phyloP scores from a whole-genome alignment of 92 coral and sea anemone species.

The Epizoanthus illoricatus region DNA sequence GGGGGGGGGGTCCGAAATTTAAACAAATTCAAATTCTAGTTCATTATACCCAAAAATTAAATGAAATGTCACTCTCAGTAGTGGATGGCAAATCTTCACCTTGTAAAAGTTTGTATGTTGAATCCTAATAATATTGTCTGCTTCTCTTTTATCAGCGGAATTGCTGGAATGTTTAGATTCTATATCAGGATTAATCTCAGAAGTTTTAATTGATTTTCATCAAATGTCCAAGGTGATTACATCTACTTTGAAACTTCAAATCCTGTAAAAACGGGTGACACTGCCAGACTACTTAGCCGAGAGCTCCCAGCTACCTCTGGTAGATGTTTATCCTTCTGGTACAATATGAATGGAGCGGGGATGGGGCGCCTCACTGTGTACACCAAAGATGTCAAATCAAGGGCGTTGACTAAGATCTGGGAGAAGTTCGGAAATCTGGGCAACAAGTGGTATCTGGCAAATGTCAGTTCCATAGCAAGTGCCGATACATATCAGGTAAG shows the following conservation, averaged over 20 bases:
- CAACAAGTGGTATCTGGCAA: conserved; percentile 12
- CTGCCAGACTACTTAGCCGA: conserved; percentile 23
- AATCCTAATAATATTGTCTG: no score
- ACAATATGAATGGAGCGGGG: conserved; percentile 27
- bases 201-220: not conserved
- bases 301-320: conserved; percentile 16
- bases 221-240: conserved; percentile 3
- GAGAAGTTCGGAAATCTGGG: conserved; percentile 24
- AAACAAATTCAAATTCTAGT: no score
- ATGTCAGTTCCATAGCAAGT: conserved; percentile 9
- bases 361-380: conserved; percentile 9
- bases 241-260: conserved; percentile 6
- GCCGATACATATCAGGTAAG: conserved; percentile 3
- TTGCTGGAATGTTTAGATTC: no score
- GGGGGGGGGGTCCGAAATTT: no score
- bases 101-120: no score
- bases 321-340: conserved; percentile 21
- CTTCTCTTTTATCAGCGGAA: no score
- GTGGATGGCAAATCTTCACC: no score
- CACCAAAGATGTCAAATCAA: conserved; percentile 10
- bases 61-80: no score
- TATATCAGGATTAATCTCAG: no score
- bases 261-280: conserved; percentile 9
- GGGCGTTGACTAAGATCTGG: not conserved
- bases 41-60: no score